Base-by-base conservation (phyloP, 2,888 invertebrate species). In the Belgica antarctica region DNA sequence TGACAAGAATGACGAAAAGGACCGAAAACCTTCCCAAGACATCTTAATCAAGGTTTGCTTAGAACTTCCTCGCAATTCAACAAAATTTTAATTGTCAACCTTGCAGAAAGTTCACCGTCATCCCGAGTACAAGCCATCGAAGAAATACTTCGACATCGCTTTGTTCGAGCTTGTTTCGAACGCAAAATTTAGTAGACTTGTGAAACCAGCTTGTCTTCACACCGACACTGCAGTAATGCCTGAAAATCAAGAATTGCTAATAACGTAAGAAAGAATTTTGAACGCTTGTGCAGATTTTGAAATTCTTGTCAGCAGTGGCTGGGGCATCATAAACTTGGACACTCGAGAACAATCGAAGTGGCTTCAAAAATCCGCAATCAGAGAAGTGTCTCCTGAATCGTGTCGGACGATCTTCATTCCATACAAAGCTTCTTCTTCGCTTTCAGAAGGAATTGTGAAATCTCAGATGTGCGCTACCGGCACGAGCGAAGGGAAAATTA, bases 111-210 rank as follows among this genome's bases (percentile, higher is more conserved):
- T 73, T 5, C 70, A 62, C 1, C 1, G 71, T 10, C 73, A 74
- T 52, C 72, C 72, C 0, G 12, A 62, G 1, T 74, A 74, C 34
- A 28, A 1, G 2, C 0, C 52, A 1, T 22, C 57, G 1, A 36
- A 24, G n/a, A 71, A 72, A 27, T 73, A 73, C 36, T 31, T 76
- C 65, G 76, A 76, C 70, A 73, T 76, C 15, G 75, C 75, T 1
- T 59, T 76, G 5, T 68, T 76, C 19, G 66, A 72, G 27, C 24
- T 76, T 8, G 63, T 68, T 2, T 7, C 36, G 52, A n/a, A 41
- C 0, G 71, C 74, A 0, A 5, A 24, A 2, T 72, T 73, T 15
- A 71, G 27, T n/a, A 27, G 62, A 1, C 47, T 46, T 24, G 68
- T 75, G 17, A 72, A 72, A 3, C 76, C 75, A 31, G 31, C 75